Percentiles rank a stretch among this genome's conserved stretches.
Conservation (phyloP, 2,797 vertebrate species). For the Onychomys leucogaster region DNA sequence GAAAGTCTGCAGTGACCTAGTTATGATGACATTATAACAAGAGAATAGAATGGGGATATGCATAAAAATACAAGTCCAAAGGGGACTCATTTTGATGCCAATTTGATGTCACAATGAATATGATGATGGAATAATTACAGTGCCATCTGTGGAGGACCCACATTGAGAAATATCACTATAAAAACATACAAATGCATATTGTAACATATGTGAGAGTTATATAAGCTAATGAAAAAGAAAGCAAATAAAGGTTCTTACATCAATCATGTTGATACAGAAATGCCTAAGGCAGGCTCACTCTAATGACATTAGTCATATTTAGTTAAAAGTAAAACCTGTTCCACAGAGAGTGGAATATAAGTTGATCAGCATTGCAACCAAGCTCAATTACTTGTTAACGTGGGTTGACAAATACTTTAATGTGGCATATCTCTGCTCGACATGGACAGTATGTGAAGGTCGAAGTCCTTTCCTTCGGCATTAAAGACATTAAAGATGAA, state of each 20-base stretch:
- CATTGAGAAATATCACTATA: slow-evolving; percentile 71
- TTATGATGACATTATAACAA: slow-evolving; percentile 78
- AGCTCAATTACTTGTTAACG: not conserved
- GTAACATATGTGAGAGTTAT: slow-evolving; percentile 58
- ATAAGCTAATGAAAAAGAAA: slow-evolving; percentile 50
- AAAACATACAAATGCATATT: slow-evolving; percentile 73
- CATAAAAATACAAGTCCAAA: slow-evolving; percentile 70
- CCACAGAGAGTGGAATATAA: not conserved
- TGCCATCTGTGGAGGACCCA: slow-evolving; percentile 73
- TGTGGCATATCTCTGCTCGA: not conserved
- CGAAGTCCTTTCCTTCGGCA: not conserved
- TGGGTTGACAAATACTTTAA: not conserved
- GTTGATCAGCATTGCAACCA: not conserved
- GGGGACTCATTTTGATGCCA: slow-evolving; percentile 80
- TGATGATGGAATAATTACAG: slow-evolving; percentile 70
- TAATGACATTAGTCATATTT: not conserved
- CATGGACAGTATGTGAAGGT: not conserved
- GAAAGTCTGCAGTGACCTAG: slow-evolving; percentile 72
- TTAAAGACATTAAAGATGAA: slow-evolving; percentile 2
- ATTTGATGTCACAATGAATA: slow-evolving; percentile 80
- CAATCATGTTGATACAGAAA: slow-evolving; percentile 24
- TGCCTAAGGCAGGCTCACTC: not conserved
- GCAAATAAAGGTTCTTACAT: not conserved
- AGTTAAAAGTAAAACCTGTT: not conserved
- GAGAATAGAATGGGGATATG: slow-evolving; percentile 78